Conservation (phyloP, 2,113 vertebrate genomes). For the Lutjanus erythropterus region DNA sequence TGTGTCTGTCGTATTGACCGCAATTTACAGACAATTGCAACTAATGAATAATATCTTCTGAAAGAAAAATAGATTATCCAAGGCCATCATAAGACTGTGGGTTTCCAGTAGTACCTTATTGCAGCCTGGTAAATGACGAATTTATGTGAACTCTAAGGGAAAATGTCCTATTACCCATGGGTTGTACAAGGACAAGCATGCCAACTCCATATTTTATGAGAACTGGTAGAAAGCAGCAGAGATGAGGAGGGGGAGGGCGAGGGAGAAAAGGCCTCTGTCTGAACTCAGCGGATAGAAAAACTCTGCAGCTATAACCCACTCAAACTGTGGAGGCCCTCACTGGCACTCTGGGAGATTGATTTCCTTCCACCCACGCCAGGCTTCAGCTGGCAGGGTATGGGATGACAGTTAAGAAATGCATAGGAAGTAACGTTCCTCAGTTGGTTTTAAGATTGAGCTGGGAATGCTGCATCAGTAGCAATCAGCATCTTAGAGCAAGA, state of each 20-base stretch:
- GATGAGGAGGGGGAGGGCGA: slow-evolving; percentile 13
- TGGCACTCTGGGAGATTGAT: slow-evolving; percentile 61
- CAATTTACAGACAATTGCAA: slow-evolving; percentile 33
- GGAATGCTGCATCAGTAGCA: slow-evolving; percentile 35
- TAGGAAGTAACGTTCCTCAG: slow-evolving; percentile 12
- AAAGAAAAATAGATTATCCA: slow-evolving; percentile 14
- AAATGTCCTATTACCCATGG: slow-evolving; percentile 49
- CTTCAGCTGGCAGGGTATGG: slow-evolving; percentile 51
- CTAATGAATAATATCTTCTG: slow-evolving; percentile 17
- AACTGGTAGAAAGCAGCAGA: slow-evolving; percentile 27
- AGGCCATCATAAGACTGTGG: no score
- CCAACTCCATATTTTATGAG: slow-evolving; percentile 65
- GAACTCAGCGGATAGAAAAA: slow-evolving; percentile 52
- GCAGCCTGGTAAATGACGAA: slow-evolving; percentile 10
- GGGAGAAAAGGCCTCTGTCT: slow-evolving; percentile 49
- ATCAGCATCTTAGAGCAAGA: slow-evolving; percentile 9
- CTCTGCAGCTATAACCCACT: slow-evolving; percentile 45
- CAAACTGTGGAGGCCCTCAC: slow-evolving; percentile 50
- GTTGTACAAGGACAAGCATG: slow-evolving; percentile 50
- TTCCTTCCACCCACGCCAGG: slow-evolving; percentile 60
- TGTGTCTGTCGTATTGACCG: slow-evolving; percentile 23
- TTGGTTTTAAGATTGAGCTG: slow-evolving; percentile 8
- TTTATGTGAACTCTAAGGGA: slow-evolving; percentile 35
- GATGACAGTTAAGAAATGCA: slow-evolving; percentile 47
- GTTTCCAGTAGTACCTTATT: slow-evolving; percentile 4